Evolutionary conservation across 2,888 invertebrate species (phyloP), one percentile per base, ranked within the genome.

Genomic region (Agonopterix heracliana): DNA sequence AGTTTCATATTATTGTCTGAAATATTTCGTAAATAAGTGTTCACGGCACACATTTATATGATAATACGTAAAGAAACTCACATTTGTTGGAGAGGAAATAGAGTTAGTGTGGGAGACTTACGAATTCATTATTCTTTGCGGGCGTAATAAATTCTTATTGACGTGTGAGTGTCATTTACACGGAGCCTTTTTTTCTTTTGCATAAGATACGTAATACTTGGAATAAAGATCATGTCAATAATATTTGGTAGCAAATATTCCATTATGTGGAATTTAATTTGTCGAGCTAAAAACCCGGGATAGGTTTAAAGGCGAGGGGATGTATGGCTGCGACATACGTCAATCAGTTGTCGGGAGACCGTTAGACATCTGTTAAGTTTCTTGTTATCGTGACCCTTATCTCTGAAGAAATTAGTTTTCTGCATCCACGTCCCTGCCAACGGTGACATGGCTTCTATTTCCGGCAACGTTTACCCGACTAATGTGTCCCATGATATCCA

Each of bases 361-460:
- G 60, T 70, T 57, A 68, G 75, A 74, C 76, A 74, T 79, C 72
- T 74, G 80, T 74, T 77, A 68, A 67, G 66, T 71, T 74, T 73
- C 74, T 74, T 76, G 78, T 68, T 77, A 78, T 80, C 78, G 66
- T 61, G 74, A 81, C 81, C 81, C 81, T 77, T 68, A 78, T 81
- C 81, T 79, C 64, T 68, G 65, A 68, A 77, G 75, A 74, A 80
- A 80, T 81, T 81, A 78, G 74, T 74, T 72, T 71, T 68, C 68
- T 66, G 69, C 68, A 69, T 71, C 70, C 67, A 70, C 75, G 75
- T 71, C 61, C 72, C 67, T 73, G 61, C 70, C 66, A 59, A 55
- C 56, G 52, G 56, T 68, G 74, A 73, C 72, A 71, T 63, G 59
- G 66, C 65, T 66, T 59, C 65, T 63, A 65, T 63, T 68, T 58